phyloP scores from a whole-genome alignment of 2,888 invertebrate genomes.

The Creontiades dilutus region DNA sequence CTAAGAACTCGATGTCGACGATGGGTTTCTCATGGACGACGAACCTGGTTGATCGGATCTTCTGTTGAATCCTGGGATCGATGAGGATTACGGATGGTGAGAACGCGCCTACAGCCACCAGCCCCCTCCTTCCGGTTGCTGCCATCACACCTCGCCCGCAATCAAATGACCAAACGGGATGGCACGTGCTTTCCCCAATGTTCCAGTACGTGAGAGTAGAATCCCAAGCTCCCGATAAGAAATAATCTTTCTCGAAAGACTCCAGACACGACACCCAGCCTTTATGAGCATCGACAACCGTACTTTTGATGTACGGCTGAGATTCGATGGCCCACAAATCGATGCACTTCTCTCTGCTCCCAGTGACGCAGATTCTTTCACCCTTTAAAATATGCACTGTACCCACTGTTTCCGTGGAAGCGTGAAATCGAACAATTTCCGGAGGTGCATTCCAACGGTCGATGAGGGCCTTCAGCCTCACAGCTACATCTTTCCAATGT shows the following conservation, averaged over 20 bases:
- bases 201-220: conserved; percentile 55
- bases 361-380: conserved; percentile 50
- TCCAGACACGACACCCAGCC: conserved; percentile 59
- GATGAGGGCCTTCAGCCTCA: conserved; percentile 37
- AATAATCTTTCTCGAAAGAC: conserved; percentile 57
- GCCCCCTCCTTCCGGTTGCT: conserved; percentile 22
- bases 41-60: conserved; percentile 18
- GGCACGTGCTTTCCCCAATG: conserved; percentile 37
- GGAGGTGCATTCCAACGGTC: neutral
- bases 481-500: conserved; percentile 57
- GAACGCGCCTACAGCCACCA: conserved; percentile 35
- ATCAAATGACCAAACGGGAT: conserved; percentile 38
- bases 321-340: conserved; percentile 58
- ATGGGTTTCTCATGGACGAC: conserved; percentile 58
- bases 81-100: conserved; percentile 54
- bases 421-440: conserved; percentile 16
- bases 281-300: conserved; percentile 50
- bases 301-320: conserved; percentile 47
- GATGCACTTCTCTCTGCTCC: conserved; percentile 61
- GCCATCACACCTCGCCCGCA: conserved; percentile 58
- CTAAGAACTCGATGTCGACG: conserved; percentile 23
- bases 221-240: conserved; percentile 65
- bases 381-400: conserved; percentile 57
- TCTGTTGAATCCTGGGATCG: conserved; percentile 61
- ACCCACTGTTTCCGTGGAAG: conserved; percentile 60